Evolutionary conservation across 2,888 invertebrate species (phyloP).

Genomic region (Zygogramma bicolorata): DNA sequence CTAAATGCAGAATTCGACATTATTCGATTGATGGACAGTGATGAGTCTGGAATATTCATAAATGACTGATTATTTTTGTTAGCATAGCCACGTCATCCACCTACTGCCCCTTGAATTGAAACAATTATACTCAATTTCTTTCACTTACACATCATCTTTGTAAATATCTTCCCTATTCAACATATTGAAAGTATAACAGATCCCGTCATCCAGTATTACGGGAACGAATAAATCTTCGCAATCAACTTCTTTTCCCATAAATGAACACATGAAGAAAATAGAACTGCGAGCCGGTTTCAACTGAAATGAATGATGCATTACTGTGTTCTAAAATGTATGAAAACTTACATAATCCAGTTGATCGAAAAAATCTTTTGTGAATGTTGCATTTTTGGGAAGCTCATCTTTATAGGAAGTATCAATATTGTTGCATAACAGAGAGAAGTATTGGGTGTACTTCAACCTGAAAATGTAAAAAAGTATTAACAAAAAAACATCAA

Average conservation of each 20-base stretch:
- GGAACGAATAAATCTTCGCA: slow-evolving; percentile 73
- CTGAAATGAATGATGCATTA: background rate
- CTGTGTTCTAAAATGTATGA: background rate
- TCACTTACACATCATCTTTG: slow-evolving; percentile 69
- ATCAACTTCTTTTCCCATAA: slow-evolving; percentile 40
- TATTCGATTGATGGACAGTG: too few relatives aligned
- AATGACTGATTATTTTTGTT: too few relatives aligned
- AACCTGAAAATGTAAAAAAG: slow-evolving; percentile 66
- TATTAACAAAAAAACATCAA: too few relatives aligned
- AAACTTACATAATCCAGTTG: slow-evolving; percentile 43
- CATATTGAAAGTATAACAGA: slow-evolving; percentile 79
- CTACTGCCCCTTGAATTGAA: too few relatives aligned
- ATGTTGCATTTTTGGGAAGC: slow-evolving; percentile 67
- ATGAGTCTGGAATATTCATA: too few relatives aligned
- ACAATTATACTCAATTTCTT: too few relatives aligned
- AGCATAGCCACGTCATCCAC: too few relatives aligned
- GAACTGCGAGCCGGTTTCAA: background rate
- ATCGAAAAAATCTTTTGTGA: slow-evolving; percentile 65
- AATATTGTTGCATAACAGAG: slow-evolving; percentile 69
- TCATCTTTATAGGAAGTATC: slow-evolving; percentile 63
- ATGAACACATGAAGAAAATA: slow-evolving; percentile 35
- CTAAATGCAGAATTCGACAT: too few relatives aligned
- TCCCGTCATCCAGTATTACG: slow-evolving; percentile 77
- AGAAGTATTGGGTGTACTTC: slow-evolving; percentile 68
- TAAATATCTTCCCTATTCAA: slow-evolving; percentile 72